Percentiles rank a stretch among this genome's conserved stretches.
phyloP scores from a whole-genome alignment of 2,888 invertebrate genomes.

The Lacanobia wlatinum region DNA sequence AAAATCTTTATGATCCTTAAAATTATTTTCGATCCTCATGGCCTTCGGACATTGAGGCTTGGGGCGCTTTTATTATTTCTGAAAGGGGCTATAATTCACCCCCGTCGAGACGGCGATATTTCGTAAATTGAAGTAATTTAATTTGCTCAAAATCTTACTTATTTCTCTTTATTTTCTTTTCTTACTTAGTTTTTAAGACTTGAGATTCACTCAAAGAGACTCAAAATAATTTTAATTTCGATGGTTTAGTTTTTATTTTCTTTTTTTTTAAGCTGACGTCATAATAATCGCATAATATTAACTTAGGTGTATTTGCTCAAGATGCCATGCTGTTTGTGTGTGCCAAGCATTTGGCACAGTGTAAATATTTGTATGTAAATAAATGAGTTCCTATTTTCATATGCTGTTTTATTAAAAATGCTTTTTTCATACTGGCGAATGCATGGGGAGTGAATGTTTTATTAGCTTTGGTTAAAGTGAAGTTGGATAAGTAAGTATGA shows the following conservation, averaged over 20 bases:
- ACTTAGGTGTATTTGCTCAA: slow-evolving; percentile 85
- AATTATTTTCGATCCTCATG: slow-evolving; percentile 37
- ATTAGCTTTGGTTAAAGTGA: background rate
- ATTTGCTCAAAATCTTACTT: slow-evolving; percentile 50
- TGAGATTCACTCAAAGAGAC: slow-evolving; percentile 54
- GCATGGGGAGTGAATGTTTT: slow-evolving; percentile 6
- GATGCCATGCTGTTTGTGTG: slow-evolving; percentile 83
- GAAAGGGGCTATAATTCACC: slow-evolving; percentile 62
- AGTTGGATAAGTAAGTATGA: slow-evolving; percentile 19
- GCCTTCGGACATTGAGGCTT: slow-evolving; percentile 21
- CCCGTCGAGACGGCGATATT: slow-evolving; percentile 43
- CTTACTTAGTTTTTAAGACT: slow-evolving; percentile 48
- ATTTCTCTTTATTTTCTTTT: slow-evolving; percentile 50
- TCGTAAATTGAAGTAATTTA: slow-evolving; percentile 61
- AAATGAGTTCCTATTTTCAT: slow-evolving; percentile 89
- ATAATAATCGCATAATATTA: slow-evolving; percentile 71
- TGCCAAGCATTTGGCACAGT: slow-evolving; percentile 72
- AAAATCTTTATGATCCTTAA: slow-evolving; percentile 37
- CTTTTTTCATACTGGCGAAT: background rate
- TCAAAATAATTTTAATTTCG: slow-evolving; percentile 47
- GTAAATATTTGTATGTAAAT: slow-evolving; percentile 89
- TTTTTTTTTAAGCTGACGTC: slow-evolving; percentile 48
- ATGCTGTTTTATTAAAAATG: slow-evolving; percentile 77
- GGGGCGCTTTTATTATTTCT: slow-evolving; percentile 39
- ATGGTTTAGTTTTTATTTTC: slow-evolving; percentile 50